Percentiles rank a stretch among this genome's conserved stretches.
Conservation (phyloP, 2,113 vertebrate genomes). For the Pteropus alecto region DNA sequence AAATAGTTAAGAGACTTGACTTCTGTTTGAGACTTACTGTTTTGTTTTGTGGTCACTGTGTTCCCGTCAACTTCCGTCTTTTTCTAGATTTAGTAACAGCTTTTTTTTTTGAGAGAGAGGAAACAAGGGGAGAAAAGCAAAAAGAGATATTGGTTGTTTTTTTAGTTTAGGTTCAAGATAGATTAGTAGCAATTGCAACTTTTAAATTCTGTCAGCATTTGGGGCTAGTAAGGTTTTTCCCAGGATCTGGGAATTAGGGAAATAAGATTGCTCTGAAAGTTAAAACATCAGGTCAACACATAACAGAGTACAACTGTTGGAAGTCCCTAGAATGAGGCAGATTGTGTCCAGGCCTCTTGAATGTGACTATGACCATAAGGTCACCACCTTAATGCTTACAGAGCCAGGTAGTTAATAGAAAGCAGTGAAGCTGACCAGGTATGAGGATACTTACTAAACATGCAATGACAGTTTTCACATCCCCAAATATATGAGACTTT, state of each 20-base stretch:
- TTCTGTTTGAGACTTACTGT: neutral
- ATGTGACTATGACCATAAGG: neutral
- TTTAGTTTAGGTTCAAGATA: neutral
- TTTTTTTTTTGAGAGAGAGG: neutral
- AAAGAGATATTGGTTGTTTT: neutral
- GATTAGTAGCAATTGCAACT: neutral
- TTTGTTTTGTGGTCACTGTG: neutral
- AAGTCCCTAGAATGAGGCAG: neutral
- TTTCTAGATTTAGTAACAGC: neutral
- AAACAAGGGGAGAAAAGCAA: neutral
- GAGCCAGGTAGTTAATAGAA: neutral
- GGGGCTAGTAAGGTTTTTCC: neutral
- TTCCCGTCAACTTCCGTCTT: neutral
- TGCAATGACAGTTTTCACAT: neutral
- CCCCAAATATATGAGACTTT: neutral
- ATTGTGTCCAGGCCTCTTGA: neutral
- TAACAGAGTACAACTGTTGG: neutral
- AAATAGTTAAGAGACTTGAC: neutral
- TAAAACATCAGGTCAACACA: neutral
- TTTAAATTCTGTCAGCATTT: neutral
- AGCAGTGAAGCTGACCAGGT: neutral
- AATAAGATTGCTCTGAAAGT: neutral
- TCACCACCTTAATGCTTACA: neutral
- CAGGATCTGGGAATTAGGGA: neutral
- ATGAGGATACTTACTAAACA: neutral